These are phyloP conservation scores for Antedon mediterranea DNA, from an alignment of 53 echinoderm and acorn worm species.

Conservation along the genomic window DNA sequence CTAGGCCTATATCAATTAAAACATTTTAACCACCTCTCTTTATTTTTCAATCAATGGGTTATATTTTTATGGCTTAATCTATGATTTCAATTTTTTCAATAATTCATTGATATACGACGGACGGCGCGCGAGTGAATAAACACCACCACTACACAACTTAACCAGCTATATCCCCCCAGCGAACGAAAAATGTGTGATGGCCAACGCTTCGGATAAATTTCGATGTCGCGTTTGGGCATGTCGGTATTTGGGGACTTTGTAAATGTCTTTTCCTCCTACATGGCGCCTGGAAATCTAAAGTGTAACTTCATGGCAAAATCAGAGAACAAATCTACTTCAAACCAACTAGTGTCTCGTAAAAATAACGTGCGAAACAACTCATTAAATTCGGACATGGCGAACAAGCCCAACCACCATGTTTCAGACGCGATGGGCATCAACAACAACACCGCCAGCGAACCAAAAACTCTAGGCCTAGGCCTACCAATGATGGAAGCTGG, in stretches of 20 bases:
- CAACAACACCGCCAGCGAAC: constrained; percentile 15
- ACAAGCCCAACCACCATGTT: constrained; percentile 2
- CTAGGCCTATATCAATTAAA: too few species aligned
- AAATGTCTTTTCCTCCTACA: constrained; percentile 34
- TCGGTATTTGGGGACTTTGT: not conserved
- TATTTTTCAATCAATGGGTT: not conserved
- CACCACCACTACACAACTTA: not conserved
- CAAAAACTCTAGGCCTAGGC: not conserved
- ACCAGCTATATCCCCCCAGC: too few species aligned
- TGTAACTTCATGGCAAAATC: constrained; percentile 80
- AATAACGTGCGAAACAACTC: constrained; percentile 23
- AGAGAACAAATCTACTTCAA: constrained; percentile 51
- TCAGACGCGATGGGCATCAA: not conserved
- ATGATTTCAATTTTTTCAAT: not conserved
- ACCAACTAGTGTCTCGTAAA: constrained; percentile 49
- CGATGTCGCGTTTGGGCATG: not conserved
- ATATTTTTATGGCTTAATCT: not conserved
- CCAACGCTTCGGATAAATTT: not conserved
- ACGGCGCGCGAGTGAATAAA: not conserved
- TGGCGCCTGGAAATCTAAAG: constrained; percentile 97
- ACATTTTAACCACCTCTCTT: too few species aligned
- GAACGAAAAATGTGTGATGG: not conserved
- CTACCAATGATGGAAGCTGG: not conserved
- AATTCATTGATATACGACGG: not conserved
- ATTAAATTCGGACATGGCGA: constrained; percentile 16